Evolutionary conservation across 1,140 invertebrate species (phyloP).

Genomic region (Drosophila oshimai): DNA sequence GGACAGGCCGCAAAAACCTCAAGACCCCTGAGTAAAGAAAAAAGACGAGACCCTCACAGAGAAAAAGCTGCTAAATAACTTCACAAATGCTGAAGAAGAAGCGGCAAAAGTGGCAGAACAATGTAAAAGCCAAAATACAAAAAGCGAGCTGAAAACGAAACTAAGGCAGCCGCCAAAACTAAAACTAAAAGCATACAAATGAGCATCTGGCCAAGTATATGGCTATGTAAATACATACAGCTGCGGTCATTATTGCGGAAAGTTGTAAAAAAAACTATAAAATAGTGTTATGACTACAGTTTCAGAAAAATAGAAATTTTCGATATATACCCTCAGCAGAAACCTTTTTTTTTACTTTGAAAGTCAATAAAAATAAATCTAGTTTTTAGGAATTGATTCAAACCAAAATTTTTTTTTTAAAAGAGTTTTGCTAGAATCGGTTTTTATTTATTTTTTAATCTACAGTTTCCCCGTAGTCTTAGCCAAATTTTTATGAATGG

Average conservation of each 20-base stretch:
- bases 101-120: slow-evolving; percentile 15
- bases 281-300: too few relatives aligned
- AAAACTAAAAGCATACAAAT: slow-evolving; percentile 27
- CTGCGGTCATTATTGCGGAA: not conserved
- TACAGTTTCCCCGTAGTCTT: too few relatives aligned
- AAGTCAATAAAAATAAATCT: too few relatives aligned
- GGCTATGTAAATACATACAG: slow-evolving; percentile 7
- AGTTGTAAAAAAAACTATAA: too few relatives aligned
- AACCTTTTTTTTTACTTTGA: too few relatives aligned
- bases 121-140: slow-evolving; percentile 61
- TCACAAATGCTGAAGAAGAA: slow-evolving; percentile 24
- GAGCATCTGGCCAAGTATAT: not conserved
- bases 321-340: too few relatives aligned
- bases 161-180: slow-evolving; percentile 33
- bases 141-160: slow-evolving; percentile 30
- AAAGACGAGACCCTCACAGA: not conserved
- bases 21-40: not conserved
- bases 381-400: too few relatives aligned
- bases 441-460: too few relatives aligned
- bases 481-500: too few relatives aligned
- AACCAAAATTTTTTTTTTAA: too few relatives aligned
- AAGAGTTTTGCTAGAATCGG: too few relatives aligned
- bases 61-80: slow-evolving; percentile 44
- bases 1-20: slow-evolving; percentile 32
- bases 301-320: too few relatives aligned